Evolutionary conservation across 1,140 invertebrate genomes (phyloP), one percentile per base, ranked within the genome.

Genomic region (Drosophila truncata): DNA sequence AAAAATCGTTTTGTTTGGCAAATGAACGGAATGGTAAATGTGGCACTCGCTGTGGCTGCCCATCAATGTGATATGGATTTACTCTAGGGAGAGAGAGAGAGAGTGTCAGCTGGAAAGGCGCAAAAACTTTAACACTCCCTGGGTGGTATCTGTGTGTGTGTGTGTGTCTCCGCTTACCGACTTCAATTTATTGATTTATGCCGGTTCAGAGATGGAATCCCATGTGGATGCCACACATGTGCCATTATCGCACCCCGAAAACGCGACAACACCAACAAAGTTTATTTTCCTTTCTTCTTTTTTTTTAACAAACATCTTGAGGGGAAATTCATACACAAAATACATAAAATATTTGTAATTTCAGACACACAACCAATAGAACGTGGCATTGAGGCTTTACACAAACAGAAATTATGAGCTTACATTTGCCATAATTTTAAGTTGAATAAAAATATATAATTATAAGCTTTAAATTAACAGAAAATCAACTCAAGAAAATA

Each of bases 161-260:
- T 54, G 18, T 20, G 49, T 52, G 27, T 14, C 49, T 33, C 77
- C 69, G 52, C 39, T 65, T 41, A 62, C 37, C 59, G 58, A 35
- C 49, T 77, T 70, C 44, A 65, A 78, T 52, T 83, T 87, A 87
- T 87, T 87, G 83, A 87, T 87, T 87, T 87, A 87, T 88, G 80
- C 77, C 66, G 47, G 61, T 46, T 69, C 69, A 37, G 47, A 87
- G 75, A 67, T 54, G 67, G 71, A 83, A 67, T 70, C 80, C 77
- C 83, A 65, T 80, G 84, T 78, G 84, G 72, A 66, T 74, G 77
- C 65, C 80, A 74, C 80, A 87, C 77, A 88, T 85, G 78, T 72
- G 82, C 80, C 84, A 87, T 88, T 88, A 87, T 88, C 80, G 72
- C 76, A 78, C 58, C 58, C 75, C 23, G 16, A 59, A 44, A 69